Evolutionary conservation across 2,797 vertebrate species (phyloP), one percentile per base, ranked within the genome.

Genomic region (Australoheros facetus): DNA sequence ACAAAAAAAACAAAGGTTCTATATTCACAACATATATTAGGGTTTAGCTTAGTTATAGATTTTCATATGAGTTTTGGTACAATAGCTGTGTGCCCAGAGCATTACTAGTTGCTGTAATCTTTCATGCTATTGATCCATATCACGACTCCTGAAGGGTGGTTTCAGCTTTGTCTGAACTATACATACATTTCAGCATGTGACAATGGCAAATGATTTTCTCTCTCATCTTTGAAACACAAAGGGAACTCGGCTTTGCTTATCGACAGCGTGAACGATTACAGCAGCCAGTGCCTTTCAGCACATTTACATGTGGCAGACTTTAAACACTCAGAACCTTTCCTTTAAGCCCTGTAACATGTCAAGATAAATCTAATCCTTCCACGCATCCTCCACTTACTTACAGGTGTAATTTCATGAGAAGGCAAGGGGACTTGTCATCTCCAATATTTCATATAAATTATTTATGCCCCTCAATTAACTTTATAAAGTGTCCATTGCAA

Each of bases 401-500:
- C 83, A 81, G 75, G 79, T 85, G 84, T 82, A 77, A 87, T 82
- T 79, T 82, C 55, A 79, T 58, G 14, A 69, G 80, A 60, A 80
- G 76, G 76, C 64, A 57, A 60, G 73, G 75, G 66, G 83, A 84
- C 83, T 66, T 89, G 90, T 81, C 81, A 80, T 56, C 26, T 19
- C 56, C 75, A 55, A 89, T 86, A 80, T 80, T 77, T 86, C 72
- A 82, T 75, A 76, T 89, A 73, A 88, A 90, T 91, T 75, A 89
- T 90, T 85, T 79, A 87, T 82, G 39, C 42, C 16, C 39, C 57
- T 84, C 84, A 82, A 90, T 91, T 90, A 82, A 82, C 75, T 90
- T 77, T 75, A 80, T 76, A 48, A 74, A 73, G 79, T 75, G 74
- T 87, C 84, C 75, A 26, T 81, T 76, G 78, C 78, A 69, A 79